Percentiles rank a stretch among this genome's conserved stretches.
These are phyloP conservation scores for Rhinella marina DNA, from an alignment of 2,797 vertebrate genomes.

Conservation along the genomic window DNA sequence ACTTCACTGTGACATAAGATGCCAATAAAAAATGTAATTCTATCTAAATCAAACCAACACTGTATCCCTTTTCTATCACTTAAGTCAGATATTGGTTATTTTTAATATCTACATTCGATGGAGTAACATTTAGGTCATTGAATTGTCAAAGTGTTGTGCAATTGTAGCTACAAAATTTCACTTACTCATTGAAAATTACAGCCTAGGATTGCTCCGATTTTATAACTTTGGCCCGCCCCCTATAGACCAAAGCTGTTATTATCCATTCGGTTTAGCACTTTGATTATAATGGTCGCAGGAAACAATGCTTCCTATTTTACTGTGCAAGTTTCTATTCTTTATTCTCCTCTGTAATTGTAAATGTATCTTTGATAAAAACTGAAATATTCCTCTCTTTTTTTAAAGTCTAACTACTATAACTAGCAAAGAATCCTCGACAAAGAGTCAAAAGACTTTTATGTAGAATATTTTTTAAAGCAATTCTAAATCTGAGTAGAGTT, in stretches of 20 bases:
- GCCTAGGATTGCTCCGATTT: not conserved
- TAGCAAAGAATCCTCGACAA: not conserved
- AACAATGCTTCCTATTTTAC: slow-evolving; percentile 7
- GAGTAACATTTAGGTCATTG: not conserved
- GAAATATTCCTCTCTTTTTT: not conserved
- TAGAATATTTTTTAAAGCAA: not conserved
- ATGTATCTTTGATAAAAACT: slow-evolving; percentile 17
- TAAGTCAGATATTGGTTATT: not conserved
- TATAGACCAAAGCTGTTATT: not conserved
- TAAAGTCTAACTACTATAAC: not conserved
- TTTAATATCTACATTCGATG: not conserved
- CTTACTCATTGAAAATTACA: slow-evolving; percentile 17
- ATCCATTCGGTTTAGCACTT: slow-evolving; percentile 30
- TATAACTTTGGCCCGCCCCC: not conserved
- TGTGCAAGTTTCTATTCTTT: not conserved
- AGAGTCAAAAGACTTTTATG: not conserved
- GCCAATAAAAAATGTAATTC: not conserved
- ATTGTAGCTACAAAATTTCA: not conserved
- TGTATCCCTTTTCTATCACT: not conserved
- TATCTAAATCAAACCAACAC: not conserved
- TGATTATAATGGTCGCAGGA: slow-evolving; percentile 28
- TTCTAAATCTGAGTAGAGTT: not conserved
- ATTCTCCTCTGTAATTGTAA: slow-evolving; percentile 10
- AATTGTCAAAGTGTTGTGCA: not conserved
- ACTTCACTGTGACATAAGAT: not conserved